phyloP scores from a whole-genome alignment of 1,140 invertebrate genomes.

The Brachionus rubens region DNA sequence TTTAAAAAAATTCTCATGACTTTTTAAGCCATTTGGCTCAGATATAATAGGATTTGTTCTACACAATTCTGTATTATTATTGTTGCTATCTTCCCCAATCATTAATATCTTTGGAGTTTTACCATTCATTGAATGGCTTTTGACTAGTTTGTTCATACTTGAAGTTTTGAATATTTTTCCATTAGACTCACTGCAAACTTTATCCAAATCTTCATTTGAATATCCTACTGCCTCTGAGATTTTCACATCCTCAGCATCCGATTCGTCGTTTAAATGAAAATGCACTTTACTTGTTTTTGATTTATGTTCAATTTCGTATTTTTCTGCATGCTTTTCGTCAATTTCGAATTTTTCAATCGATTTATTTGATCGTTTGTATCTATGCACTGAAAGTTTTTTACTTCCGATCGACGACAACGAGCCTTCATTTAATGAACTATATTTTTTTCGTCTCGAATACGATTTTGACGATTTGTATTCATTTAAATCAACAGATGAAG shows the following conservation, averaged over 20 bases:
- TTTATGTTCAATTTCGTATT: neutral
- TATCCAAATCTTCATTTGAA: neutral
- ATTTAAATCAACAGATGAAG: slow-evolving; percentile 40
- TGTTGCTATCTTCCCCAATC: neutral
- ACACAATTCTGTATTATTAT: slow-evolving; percentile 3
- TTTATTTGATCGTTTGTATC: neutral
- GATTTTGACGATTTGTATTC: slow-evolving; percentile 19
- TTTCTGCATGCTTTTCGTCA: neutral
- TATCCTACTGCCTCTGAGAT: too few species aligned
- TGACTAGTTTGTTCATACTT: neutral
- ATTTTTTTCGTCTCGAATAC: slow-evolving; percentile 2
- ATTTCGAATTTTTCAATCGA: neutral
- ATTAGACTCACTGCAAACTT: neutral
- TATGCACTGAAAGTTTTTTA: neutral
- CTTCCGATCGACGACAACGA: neutral
- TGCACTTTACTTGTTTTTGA: neutral
- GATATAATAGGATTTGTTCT: neutral
- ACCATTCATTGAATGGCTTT: neutral
- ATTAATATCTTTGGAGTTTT: neutral
- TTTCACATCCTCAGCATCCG: neutral
- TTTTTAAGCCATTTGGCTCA: neutral
- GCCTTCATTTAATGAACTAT: slow-evolving; percentile 16
- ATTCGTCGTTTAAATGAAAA: slow-evolving; percentile 18
- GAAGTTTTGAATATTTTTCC: neutral
- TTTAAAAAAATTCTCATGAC: neutral